Evolutionary conservation across 2,797 vertebrate genomes (phyloP).

Genomic region (Myiotriccus ornatus): DNA sequence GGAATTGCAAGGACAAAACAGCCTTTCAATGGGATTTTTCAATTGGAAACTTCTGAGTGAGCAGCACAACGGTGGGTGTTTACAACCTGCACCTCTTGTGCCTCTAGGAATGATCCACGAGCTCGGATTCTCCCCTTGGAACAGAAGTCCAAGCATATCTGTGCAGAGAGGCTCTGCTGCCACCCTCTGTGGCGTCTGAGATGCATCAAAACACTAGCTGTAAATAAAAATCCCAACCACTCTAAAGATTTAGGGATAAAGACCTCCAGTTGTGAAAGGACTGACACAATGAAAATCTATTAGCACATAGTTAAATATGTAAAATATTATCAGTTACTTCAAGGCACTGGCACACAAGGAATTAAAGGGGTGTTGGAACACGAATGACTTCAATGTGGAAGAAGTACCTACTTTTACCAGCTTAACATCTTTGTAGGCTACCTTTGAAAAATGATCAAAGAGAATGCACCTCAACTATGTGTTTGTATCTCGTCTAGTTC

Average conservation of each 20-base stretch:
- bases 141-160: not conserved
- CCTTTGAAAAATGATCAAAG: not conserved
- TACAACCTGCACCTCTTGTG: not conserved
- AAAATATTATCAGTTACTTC: not conserved
- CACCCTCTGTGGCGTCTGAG: not conserved
- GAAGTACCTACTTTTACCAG: not conserved
- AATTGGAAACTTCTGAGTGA: not conserved
- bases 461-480: not conserved
- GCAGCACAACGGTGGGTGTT: not conserved
- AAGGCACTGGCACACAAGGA: not conserved
- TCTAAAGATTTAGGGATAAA: not conserved
- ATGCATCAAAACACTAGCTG: not conserved
- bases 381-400: not conserved
- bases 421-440: not conserved
- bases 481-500: not conserved
- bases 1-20: constrained; percentile 1
- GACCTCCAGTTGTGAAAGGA: not conserved
- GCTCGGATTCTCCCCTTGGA: not conserved
- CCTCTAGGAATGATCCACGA: not conserved
- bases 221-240: not conserved
- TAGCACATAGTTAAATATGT: not conserved
- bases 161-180: constrained; percentile 18
- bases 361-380: not conserved
- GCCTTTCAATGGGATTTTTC: not conserved
- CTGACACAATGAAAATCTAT: not conserved